These are phyloP conservation scores for Hemicentrotus pulcherrimus DNA, from an alignment of 35 echinoderm and acorn worm genomes.

Conservation along the genomic window DNA sequence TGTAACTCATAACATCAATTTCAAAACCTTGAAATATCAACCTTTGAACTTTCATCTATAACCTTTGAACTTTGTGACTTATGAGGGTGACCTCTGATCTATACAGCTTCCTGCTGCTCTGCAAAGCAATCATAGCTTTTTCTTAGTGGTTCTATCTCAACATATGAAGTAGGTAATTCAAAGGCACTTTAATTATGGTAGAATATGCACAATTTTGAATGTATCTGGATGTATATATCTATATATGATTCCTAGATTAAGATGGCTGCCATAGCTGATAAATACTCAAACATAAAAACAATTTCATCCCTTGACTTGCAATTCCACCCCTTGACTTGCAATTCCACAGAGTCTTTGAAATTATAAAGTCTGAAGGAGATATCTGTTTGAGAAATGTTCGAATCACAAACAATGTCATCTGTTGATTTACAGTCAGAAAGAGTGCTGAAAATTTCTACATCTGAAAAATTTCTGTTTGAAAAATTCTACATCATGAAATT, in stretches of 20 bases:
- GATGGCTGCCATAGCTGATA: not conserved
- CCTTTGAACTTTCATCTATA: not conserved
- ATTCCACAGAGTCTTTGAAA: too few relatives aligned
- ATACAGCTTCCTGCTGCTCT: not conserved
- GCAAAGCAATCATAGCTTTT: not conserved
- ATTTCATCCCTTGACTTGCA: too few relatives aligned
- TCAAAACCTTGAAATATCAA: not conserved
- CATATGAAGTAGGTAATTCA: not conserved
- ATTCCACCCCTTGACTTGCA: too few relatives aligned
- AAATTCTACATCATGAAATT: too few relatives aligned
- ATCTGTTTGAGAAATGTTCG: too few relatives aligned
- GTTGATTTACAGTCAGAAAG: too few relatives aligned
- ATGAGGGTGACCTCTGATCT: not conserved
- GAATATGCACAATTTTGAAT: not conserved
- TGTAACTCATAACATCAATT: not conserved
- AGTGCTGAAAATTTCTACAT: too few relatives aligned
- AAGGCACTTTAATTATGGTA: not conserved
- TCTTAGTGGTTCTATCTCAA: not conserved
- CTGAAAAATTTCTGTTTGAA: too few relatives aligned
- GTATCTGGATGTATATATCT: conserved; percentile 13
- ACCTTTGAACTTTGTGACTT: conserved; percentile 12
- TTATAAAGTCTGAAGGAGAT: too few relatives aligned
- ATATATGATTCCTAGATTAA: not conserved
- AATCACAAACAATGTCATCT: too few relatives aligned
- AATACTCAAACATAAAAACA: not conserved